Evolutionary conservation across 2,888 invertebrate species (phyloP).

Genomic region (Julus scanicus): DNA sequence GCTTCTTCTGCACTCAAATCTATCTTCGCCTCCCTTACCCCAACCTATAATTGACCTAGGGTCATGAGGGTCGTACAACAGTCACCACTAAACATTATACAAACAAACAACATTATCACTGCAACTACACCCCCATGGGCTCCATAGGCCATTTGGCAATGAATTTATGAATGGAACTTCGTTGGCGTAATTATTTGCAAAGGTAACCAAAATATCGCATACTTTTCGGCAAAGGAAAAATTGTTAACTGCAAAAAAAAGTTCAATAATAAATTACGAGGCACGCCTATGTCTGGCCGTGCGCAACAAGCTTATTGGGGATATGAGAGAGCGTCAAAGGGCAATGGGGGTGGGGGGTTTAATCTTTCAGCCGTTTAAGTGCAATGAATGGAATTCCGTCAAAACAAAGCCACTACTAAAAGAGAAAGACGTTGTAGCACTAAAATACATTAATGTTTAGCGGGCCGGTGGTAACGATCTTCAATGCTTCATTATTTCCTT

Average conservation of each 20-base stretch:
- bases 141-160: neutral
- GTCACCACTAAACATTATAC: too few species aligned
- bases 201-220: neutral
- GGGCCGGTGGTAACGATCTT: neutral
- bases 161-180: neutral
- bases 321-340: neutral
- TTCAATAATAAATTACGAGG: conserved; percentile 30
- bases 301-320: conserved; percentile 23
- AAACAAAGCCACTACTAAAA: neutral
- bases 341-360: neutral
- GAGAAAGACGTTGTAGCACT: neutral
- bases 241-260: neutral
- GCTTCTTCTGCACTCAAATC: too few species aligned
- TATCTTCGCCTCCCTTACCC: too few species aligned
- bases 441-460: neutral
- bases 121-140: too few species aligned
- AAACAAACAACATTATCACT: too few species aligned
- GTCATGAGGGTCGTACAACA: too few species aligned
- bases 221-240: neutral
- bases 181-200: neutral
- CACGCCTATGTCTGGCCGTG: conserved; percentile 41
- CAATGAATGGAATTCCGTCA: neutral
- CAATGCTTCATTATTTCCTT: neutral
- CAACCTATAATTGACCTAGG: too few species aligned
- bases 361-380: neutral